Conservation (phyloP, 1,140 invertebrate species). For the Pachypeltis micranthus region DNA sequence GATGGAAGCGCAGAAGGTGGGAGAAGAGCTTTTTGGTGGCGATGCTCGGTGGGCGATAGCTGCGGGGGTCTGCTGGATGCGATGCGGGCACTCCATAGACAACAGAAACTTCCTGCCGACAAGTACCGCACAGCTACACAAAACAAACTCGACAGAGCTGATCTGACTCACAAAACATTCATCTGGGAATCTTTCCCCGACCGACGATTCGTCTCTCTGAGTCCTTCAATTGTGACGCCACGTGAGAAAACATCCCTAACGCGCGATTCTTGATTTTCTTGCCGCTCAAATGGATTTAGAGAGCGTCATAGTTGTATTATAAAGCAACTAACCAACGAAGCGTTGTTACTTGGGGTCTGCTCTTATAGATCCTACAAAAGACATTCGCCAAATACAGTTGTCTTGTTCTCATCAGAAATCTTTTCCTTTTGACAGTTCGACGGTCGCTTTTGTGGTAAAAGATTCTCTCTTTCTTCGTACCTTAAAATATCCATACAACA, state of each 20-base stretch:
- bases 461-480: too few species aligned
- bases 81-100: conserved; percentile 1
- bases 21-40: neutral
- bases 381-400: too few species aligned
- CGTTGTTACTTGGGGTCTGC: neutral
- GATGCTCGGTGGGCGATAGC: neutral
- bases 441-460: too few species aligned
- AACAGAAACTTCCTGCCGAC: neutral
- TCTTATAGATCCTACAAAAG: too few species aligned
- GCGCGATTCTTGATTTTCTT: too few species aligned
- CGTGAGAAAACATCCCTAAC: neutral
- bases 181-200: neutral
- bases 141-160: neutral
- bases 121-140: neutral
- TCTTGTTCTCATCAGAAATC: too few species aligned
- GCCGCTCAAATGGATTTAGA: neutral
- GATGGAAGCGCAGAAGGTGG: neutral
- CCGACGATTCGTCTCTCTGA: neutral
- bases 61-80: neutral
- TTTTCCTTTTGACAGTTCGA: too few species aligned
- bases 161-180: neutral
- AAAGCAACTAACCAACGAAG: neutral
- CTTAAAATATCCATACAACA: too few species aligned
- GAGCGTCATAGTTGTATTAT: neutral
- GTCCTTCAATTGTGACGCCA: neutral